Conservation (phyloP, 1,140 invertebrate genomes). For the Oryctes rhinoceros region DNA sequence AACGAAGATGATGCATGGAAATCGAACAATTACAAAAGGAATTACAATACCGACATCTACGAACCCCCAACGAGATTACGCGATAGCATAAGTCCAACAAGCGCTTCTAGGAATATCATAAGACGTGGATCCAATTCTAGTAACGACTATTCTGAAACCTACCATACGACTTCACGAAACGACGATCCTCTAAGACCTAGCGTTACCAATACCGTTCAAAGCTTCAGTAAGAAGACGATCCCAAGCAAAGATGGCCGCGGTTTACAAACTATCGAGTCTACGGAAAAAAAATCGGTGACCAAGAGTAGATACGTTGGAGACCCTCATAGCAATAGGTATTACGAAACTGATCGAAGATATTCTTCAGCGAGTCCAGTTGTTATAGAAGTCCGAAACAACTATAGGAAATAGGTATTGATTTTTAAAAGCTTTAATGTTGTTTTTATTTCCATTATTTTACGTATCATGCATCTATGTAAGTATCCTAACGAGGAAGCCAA, state of each 20-base stretch:
- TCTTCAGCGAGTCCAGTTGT: slow-evolving; percentile 61
- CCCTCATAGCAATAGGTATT: slow-evolving; percentile 61
- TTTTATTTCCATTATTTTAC: neutral
- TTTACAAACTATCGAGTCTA: slow-evolving; percentile 71
- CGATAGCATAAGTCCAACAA: slow-evolving; percentile 49
- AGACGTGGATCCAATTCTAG: slow-evolving; percentile 69
- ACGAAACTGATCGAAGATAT: slow-evolving; percentile 62
- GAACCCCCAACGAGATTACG: slow-evolving; percentile 57
- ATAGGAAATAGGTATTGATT: slow-evolving; percentile 49
- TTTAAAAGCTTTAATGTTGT: neutral
- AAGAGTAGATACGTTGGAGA: slow-evolving; percentile 68
- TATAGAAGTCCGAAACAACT: slow-evolving; percentile 62
- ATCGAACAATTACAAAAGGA: slow-evolving; percentile 47
- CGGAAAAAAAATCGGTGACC: slow-evolving; percentile 73
- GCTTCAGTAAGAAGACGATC: slow-evolving; percentile 71
- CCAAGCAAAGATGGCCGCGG: slow-evolving; percentile 68
- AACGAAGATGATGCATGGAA: slow-evolving; percentile 62
- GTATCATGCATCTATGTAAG: too few species aligned
- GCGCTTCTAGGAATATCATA: slow-evolving; percentile 56
- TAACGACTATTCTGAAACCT: slow-evolving; percentile 76
- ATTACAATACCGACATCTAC: slow-evolving; percentile 55
- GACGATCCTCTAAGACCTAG: slow-evolving; percentile 70
- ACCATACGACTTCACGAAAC: slow-evolving; percentile 70
- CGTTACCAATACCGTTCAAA: slow-evolving; percentile 74
- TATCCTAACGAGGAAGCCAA: too few species aligned